These are phyloP conservation scores for Philotrypesis tridentata DNA, from an alignment of 1,140 invertebrate genomes.

Conservation along the genomic window DNA sequence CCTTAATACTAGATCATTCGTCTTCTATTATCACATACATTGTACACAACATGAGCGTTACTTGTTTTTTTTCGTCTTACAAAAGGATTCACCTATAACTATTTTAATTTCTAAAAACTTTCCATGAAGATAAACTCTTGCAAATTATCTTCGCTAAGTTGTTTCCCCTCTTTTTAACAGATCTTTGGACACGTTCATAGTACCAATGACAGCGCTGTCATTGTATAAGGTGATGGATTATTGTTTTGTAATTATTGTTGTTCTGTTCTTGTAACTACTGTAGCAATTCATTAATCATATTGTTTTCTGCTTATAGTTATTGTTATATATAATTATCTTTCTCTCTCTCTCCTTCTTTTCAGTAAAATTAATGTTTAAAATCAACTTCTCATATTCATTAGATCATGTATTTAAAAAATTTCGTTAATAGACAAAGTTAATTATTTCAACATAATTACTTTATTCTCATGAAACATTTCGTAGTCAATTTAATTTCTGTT, in stretches of 20 bases:
- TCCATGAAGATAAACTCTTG: slow-evolving; percentile 19
- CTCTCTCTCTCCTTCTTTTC: slow-evolving; percentile 5
- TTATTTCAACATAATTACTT: not conserved
- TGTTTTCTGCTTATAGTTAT: slow-evolving; percentile 11
- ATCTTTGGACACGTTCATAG: slow-evolving; percentile 2
- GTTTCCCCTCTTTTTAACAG: slow-evolving; percentile 5
- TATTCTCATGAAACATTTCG: not conserved
- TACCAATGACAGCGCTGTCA: not conserved
- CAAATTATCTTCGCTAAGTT: slow-evolving; percentile 20
- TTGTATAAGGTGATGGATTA: slow-evolving; percentile 8
- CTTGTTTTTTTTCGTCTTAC: slow-evolving; percentile 27
- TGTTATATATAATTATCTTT: slow-evolving; percentile 23
- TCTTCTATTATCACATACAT: slow-evolving; percentile 49
- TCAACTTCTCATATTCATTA: not conserved
- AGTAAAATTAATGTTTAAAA: slow-evolving; percentile 5
- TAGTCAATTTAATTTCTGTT: not conserved
- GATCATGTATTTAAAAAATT: slow-evolving; percentile 6
- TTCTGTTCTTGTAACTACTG: slow-evolving; percentile 18
- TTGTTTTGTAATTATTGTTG: slow-evolving; percentile 31
- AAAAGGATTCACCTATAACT: slow-evolving; percentile 27
- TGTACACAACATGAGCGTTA: slow-evolving; percentile 40
- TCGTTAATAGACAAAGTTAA: not conserved
- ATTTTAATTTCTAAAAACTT: slow-evolving; percentile 29
- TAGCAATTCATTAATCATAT: slow-evolving; percentile 2
- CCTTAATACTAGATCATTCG: slow-evolving; percentile 39